Evolutionary conservation across 2,113 vertebrate species (phyloP).

Genomic region (Odocoileus hemionus): DNA sequence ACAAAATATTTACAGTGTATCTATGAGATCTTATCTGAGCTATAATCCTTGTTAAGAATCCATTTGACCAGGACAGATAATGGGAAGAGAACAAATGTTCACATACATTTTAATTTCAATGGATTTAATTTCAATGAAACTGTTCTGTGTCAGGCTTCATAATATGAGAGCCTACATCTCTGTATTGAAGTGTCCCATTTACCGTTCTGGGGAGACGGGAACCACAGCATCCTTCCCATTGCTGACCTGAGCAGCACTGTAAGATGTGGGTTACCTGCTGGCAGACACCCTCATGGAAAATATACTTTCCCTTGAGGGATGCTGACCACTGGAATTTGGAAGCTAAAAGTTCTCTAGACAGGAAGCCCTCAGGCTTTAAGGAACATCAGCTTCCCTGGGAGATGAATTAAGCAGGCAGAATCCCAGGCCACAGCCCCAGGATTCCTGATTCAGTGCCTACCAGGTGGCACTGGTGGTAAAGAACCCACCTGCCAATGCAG

Average conservation of each 20-base stretch:
- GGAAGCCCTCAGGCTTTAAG: fast-evolving
- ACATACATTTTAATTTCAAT: neutral
- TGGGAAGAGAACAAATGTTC: neutral
- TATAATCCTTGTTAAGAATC: neutral
- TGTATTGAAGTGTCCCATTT: neutral
- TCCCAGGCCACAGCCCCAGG: neutral
- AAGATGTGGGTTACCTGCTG: neutral
- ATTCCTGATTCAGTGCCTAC: neutral
- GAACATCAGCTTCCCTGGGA: neutral
- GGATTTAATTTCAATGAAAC: neutral
- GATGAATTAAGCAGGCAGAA: fast-evolving
- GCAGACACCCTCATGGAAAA: neutral
- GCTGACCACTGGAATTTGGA: neutral
- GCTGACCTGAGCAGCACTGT: fast-evolving
- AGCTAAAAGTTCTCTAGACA: neutral
- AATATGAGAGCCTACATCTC: neutral
- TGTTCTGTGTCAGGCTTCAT: neutral
- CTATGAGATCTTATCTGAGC: neutral
- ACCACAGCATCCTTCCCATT: fast-evolving
- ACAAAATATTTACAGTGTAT: neutral
- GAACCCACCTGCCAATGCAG: neutral
- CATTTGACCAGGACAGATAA: neutral
- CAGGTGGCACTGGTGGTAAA: neutral
- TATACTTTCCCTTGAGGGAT: fast-evolving
- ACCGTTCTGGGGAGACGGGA: neutral